Evolutionary conservation across 2,888 invertebrate genomes (phyloP).

Genomic region (Ochlodes sylvanus): DNA sequence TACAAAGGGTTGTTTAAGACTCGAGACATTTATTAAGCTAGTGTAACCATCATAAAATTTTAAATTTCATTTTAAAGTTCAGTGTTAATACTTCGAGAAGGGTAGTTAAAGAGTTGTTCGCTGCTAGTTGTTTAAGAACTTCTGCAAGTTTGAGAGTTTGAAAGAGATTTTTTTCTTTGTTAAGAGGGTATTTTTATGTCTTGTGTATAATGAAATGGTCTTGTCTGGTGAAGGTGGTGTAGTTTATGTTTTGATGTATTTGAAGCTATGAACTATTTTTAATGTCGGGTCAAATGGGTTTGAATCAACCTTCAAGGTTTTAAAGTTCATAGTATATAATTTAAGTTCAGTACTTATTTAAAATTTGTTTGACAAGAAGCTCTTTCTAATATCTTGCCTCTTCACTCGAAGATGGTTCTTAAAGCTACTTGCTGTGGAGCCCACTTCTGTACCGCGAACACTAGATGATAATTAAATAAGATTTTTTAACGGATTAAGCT

Average conservation of each 20-base stretch:
- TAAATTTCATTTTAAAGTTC: constrained; percentile 23
- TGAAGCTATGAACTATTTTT: too few species aligned
- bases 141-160: constrained; percentile 1
- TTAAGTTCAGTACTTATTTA: neutral
- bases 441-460: neutral
- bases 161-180: neutral
- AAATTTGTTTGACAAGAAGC: neutral
- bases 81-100: constrained; percentile 22
- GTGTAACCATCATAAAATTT: constrained; percentile 20
- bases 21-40: constrained; percentile 15
- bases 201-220: neutral
- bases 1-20: constrained; percentile 15
- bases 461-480: neutral
- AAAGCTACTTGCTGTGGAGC: neutral
- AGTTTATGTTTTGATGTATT: too few species aligned
- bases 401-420: neutral
- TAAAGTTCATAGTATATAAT: too few species aligned
- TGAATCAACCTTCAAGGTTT: too few species aligned
- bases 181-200: neutral
- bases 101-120: constrained; percentile 21
- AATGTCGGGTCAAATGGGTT: too few species aligned
- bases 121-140: constrained; percentile 16
- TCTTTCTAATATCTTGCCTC: neutral
- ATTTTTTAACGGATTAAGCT: neutral
- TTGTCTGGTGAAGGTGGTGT: too few species aligned